phyloP scores from a whole-genome alignment of 2,797 vertebrate species.

The Morus bassanus region DNA sequence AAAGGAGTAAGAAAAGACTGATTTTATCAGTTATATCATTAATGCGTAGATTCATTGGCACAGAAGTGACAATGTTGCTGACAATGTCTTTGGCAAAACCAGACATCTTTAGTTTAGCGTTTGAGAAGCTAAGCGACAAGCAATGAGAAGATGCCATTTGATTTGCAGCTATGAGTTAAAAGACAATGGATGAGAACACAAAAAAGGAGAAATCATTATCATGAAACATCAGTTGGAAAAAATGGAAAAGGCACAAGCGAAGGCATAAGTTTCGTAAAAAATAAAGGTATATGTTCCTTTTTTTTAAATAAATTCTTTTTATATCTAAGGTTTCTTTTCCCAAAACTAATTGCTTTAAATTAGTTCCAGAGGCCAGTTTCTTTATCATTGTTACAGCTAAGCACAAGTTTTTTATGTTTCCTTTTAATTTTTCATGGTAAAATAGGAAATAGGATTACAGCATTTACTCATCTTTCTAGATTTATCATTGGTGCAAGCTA shows the following conservation, averaged over 20 bases:
- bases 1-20: background rate
- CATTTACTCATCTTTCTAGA: background rate
- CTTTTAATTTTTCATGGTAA: background rate
- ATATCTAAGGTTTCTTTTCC: background rate
- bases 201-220: constrained; percentile 29
- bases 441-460: background rate
- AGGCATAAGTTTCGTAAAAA: background rate
- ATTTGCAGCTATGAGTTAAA: constrained; percentile 56
- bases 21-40: constrained; percentile 45
- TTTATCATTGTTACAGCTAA: background rate
- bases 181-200: constrained; percentile 15
- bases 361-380: background rate
- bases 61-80: constrained; percentile 12
- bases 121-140: constrained; percentile 10
- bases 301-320: background rate
- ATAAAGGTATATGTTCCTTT: background rate
- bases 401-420: background rate
- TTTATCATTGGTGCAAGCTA: background rate
- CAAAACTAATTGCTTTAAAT: constrained; percentile 19
- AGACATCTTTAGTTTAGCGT: constrained; percentile 25
- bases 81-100: constrained; percentile 1
- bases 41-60: constrained; percentile 19
- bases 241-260: background rate
- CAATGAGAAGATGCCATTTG: constrained; percentile 46
- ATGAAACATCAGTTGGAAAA: background rate